A percentile compares a stretch with the other conserved stretches of the same genome.
Conservation (phyloP, 2,888 invertebrate genomes). For the Heliothis peltigera region DNA sequence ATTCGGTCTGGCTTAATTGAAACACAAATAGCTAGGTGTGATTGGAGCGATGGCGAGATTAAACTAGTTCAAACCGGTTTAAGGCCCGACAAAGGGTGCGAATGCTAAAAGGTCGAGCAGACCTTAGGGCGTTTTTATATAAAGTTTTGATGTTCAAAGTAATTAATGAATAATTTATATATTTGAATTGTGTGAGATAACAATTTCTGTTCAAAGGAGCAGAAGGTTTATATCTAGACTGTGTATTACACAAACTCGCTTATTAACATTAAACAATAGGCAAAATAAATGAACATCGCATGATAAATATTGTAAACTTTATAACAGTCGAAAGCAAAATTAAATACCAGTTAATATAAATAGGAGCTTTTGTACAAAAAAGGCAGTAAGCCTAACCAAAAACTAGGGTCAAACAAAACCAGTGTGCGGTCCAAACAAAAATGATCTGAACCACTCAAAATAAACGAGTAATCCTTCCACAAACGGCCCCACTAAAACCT, state of each 20-base stretch:
- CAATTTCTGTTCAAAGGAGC: conserved; percentile 27
- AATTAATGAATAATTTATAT: conserved; percentile 61
- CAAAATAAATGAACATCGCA: no score
- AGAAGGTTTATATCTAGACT: no score
- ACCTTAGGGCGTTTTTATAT: conserved; percentile 72
- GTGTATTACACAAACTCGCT: no score
- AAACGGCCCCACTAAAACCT: conserved; percentile 69
- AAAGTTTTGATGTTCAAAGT: conserved; percentile 43
- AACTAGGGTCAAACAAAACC: conserved; percentile 27
- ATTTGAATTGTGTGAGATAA: conserved; percentile 53
- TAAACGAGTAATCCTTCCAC: conserved; percentile 63
- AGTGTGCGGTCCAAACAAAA: conserved; percentile 53
- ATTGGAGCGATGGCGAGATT: conserved; percentile 80
- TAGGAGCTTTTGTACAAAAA: not conserved
- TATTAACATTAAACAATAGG: no score
- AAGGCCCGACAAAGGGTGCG: conserved; percentile 72
- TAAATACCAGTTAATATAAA: no score
- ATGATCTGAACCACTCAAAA: conserved; percentile 64
- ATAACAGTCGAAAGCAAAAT: no score
- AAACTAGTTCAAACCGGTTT: conserved; percentile 75
- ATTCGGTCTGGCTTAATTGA: conserved; percentile 81
- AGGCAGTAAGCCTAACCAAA: conserved; percentile 25
- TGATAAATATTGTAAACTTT: no score
- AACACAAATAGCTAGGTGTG: conserved; percentile 86
- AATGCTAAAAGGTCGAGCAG: conserved; percentile 69